Evolutionary conservation across 2,888 invertebrate species (phyloP).

Genomic region (Mythimna pallens): DNA sequence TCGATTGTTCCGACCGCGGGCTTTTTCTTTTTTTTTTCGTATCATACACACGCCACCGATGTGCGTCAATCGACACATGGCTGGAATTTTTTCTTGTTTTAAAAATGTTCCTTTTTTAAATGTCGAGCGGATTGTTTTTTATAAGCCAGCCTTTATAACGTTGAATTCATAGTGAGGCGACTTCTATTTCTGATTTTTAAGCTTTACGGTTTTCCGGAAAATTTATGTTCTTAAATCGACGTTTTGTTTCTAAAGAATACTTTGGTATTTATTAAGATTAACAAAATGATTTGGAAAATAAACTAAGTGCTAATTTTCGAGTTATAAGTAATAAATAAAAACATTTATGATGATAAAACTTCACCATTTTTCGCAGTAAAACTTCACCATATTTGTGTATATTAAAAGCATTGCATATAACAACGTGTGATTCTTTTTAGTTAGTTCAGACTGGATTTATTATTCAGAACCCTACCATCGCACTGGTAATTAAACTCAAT

Average conservation of each 20-base stretch:
- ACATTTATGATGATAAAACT: neutral
- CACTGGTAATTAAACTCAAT: conserved; percentile 33
- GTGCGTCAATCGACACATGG: conserved; percentile 85
- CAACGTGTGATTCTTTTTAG: conserved; percentile 19
- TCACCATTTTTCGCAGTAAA: neutral
- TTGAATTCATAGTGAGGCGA: conserved; percentile 57
- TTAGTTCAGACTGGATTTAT: conserved; percentile 29
- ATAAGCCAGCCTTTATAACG: conserved; percentile 71
- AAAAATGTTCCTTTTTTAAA: conserved; percentile 72
- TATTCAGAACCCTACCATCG: conserved; percentile 26
- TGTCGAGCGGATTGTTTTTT: conserved; percentile 81
- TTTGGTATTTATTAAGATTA: neutral
- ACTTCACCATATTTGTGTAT: neutral
- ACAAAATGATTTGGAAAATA: neutral
- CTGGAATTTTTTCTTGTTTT: conserved; percentile 75
- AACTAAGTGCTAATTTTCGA: neutral
- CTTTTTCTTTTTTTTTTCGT: conserved; percentile 74
- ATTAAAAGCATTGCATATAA: neutral
- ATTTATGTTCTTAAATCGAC: neutral
- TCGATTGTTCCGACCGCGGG: conserved; percentile 89
- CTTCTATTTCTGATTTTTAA: conserved; percentile 37
- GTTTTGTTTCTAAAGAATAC: neutral
- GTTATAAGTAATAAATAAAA: neutral
- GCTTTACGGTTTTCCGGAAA: conserved; percentile 17
- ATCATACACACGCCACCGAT: conserved; percentile 85